These are phyloP conservation scores for Silurus glanis DNA, from an alignment of 2,113 vertebrate species.

Conservation along the genomic window DNA sequence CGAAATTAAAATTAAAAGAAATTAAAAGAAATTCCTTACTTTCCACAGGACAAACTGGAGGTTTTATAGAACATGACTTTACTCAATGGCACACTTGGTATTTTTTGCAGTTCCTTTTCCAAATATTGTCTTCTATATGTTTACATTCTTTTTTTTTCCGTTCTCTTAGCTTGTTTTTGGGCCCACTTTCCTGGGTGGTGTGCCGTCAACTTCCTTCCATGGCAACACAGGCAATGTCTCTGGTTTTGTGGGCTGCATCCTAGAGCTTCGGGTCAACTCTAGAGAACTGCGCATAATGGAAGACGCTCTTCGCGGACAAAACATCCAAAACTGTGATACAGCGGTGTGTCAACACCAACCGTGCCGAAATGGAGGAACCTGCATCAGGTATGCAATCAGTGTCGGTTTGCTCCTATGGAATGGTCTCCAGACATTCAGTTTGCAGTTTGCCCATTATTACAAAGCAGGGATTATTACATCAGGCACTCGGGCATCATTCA, in stretches of 20 bases:
- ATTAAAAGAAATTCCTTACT: background rate
- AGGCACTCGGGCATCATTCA: background rate
- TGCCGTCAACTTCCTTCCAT: slow-evolving; percentile 69
- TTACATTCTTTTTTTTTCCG: background rate
- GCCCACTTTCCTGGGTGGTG: slow-evolving; percentile 77
- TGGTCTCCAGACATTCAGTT: background rate
- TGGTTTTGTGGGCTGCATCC: slow-evolving; percentile 78
- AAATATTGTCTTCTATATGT: background rate
- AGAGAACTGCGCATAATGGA: slow-evolving; percentile 75
- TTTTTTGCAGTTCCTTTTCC: background rate
- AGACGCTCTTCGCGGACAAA: slow-evolving; percentile 74
- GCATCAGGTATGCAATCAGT: slow-evolving; percentile 71
- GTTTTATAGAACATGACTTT: background rate
- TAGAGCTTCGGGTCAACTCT: slow-evolving; percentile 79
- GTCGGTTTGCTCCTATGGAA: slow-evolving; percentile 28
- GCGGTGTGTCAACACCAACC: slow-evolving; percentile 73
- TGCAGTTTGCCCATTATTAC: background rate
- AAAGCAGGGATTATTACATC: background rate
- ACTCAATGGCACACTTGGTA: background rate
- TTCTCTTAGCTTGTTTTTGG: slow-evolving; percentile 74
- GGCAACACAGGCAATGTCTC: slow-evolving; percentile 57
- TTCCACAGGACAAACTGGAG: background rate
- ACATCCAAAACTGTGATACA: slow-evolving; percentile 79
- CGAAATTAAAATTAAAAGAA: no score
- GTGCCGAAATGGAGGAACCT: slow-evolving; percentile 82